These are phyloP conservation scores for Chaetodon auriga DNA, from an alignment of 2,113 vertebrate genomes.

Conservation along the genomic window DNA sequence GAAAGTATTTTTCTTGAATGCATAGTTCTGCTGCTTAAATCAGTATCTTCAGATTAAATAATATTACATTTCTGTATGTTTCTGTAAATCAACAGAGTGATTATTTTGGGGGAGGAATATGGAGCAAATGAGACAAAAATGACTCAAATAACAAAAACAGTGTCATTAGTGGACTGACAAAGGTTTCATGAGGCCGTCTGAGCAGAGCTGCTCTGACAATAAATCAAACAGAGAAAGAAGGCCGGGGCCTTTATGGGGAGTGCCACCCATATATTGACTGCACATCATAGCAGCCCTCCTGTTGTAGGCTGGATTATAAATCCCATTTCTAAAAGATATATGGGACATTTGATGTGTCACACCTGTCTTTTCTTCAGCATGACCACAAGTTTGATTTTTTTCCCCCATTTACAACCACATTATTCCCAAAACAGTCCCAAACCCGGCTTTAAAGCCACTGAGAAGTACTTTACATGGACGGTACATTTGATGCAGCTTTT, in stretches of 20 bases:
- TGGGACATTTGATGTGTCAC: conserved; percentile 55
- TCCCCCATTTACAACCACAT: conserved; percentile 6
- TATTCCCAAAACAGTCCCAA: conserved; percentile 25
- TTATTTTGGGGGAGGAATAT: background rate
- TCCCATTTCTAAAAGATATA: conserved; percentile 74
- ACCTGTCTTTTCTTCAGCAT: conserved; percentile 32
- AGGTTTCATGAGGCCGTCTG: conserved; percentile 86
- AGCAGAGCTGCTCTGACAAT: conserved; percentile 81
- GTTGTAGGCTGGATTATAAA: conserved; percentile 70
- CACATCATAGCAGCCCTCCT: conserved; percentile 73
- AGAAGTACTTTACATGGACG: background rate
- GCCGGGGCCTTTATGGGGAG: conserved; percentile 84
- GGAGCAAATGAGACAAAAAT: conserved; percentile 59
- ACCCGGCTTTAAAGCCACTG: conserved; percentile 1
- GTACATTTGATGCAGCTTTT: background rate
- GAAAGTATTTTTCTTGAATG: background rate
- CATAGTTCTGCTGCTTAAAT: background rate
- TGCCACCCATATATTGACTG: conserved; percentile 84
- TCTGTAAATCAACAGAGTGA: background rate
- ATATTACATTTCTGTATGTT: background rate
- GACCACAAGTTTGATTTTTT: conserved; percentile 1
- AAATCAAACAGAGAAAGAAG: conserved; percentile 87
- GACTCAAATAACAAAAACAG: conserved; percentile 80
- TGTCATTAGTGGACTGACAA: conserved; percentile 85
- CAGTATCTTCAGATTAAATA: background rate